phyloP scores from a whole-genome alignment of 2,797 vertebrate genomes.

The Lophura swinhoii region DNA sequence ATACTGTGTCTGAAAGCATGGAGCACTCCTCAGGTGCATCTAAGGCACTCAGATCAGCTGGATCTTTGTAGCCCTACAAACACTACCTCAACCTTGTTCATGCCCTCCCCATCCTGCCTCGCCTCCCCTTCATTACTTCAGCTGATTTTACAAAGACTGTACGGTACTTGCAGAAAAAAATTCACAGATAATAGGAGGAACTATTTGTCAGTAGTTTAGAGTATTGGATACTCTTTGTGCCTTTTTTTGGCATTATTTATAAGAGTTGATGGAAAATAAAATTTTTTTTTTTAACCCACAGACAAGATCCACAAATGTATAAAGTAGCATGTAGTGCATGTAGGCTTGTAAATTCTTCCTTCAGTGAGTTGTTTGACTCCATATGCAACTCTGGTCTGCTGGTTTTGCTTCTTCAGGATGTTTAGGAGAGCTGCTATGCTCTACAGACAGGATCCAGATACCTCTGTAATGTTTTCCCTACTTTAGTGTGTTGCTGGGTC shows the following conservation, averaged over 20 bases:
- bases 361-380: background rate
- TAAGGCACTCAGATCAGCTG: background rate
- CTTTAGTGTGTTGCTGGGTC: slow-evolving; percentile 21
- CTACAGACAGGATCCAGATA: background rate
- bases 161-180: background rate
- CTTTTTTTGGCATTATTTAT: background rate
- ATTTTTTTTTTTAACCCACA: background rate
- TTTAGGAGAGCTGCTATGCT: slow-evolving; percentile 14
- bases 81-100: background rate
- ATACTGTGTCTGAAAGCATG: background rate
- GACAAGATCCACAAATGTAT: fast-evolving
- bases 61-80: background rate
- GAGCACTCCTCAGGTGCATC: background rate
- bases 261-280: background rate
- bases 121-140: background rate
- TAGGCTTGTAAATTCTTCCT: background rate
- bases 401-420: background rate
- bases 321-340: fast-evolving
- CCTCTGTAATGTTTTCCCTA: background rate
- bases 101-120: background rate
- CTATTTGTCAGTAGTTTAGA: background rate
- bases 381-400: fast-evolving
- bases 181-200: background rate
- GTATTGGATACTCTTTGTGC: background rate
- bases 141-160: background rate